A percentile compares a stretch with the other conserved stretches of the same genome.
Conservation (phyloP, 2,888 invertebrate genomes). For the Meteorus cinctellus region DNA sequence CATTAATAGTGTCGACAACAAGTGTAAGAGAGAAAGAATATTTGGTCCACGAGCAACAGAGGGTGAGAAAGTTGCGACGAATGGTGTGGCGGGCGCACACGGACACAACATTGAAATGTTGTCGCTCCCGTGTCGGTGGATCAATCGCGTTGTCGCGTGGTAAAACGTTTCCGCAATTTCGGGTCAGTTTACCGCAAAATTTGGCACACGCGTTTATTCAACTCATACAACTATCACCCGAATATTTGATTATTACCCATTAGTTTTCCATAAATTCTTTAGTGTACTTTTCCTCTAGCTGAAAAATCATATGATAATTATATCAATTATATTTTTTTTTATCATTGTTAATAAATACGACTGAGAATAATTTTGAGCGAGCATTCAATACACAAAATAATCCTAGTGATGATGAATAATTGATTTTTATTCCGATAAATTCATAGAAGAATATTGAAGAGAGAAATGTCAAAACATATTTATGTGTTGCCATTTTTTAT, state of each 20-base stretch:
- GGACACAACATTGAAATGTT: constrained; percentile 23
- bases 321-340: too few relatives aligned
- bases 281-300: too few relatives aligned
- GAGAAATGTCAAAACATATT: neutral
- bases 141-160: constrained; percentile 68
- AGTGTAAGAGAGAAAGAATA: constrained; percentile 17
- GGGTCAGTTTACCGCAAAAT: constrained; percentile 46
- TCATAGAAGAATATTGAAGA: too few relatives aligned
- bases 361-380: too few relatives aligned
- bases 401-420: too few relatives aligned
- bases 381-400: too few relatives aligned
- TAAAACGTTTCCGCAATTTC: constrained; percentile 68
- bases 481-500: neutral
- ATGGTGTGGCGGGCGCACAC: neutral
- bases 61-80: constrained; percentile 25
- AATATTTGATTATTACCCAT: constrained; percentile 9
- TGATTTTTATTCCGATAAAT: too few relatives aligned
- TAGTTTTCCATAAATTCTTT: neutral
- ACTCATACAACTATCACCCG: neutral
- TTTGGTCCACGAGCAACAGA: constrained; percentile 18
- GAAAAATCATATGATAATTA: too few relatives aligned
- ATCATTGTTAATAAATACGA: too few relatives aligned
- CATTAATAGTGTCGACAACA: constrained; percentile 34
- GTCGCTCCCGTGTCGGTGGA: constrained; percentile 54
- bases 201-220: constrained; percentile 22